These are phyloP conservation scores for Amblyjoppa proteus DNA, from an alignment of 2,888 invertebrate genomes.

Conservation along the genomic window DNA sequence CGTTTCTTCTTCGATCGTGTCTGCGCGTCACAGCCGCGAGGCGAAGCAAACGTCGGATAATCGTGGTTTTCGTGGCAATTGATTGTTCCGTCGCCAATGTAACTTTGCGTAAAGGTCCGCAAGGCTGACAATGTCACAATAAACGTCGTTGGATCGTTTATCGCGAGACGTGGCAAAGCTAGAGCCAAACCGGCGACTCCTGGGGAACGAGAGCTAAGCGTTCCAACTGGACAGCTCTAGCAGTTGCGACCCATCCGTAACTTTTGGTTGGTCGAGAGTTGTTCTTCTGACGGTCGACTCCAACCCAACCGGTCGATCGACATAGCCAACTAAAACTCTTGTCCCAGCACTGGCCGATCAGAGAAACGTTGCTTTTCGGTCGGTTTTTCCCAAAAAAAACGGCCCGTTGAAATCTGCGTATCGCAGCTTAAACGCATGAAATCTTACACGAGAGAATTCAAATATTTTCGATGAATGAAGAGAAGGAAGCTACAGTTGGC, in stretches of 20 bases:
- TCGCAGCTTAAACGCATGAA: no score
- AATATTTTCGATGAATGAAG: no score
- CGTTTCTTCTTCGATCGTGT: no score
- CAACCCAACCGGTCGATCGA: neutral
- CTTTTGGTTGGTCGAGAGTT: neutral
- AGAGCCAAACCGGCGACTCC: neutral
- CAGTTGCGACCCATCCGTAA: neutral
- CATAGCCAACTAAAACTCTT: no score
- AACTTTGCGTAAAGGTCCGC: neutral
- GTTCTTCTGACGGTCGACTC: neutral
- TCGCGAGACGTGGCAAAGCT: neutral
- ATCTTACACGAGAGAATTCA: no score
- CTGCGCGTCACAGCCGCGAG: no score
- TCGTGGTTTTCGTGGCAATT: neutral
- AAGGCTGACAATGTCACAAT: neutral
- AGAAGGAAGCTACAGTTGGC: no score
- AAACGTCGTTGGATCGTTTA: neutral
- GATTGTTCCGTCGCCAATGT: neutral
- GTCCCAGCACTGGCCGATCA: no score
- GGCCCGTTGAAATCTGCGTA: no score
- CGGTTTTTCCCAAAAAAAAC: no score
- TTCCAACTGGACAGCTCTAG: neutral
- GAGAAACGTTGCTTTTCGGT: no score
- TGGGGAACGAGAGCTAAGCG: neutral
- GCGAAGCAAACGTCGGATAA: no score